Evolutionary conservation across 2,113 vertebrate species (phyloP), one percentile per base, ranked within the genome.

Genomic region (Esox niger): DNA sequence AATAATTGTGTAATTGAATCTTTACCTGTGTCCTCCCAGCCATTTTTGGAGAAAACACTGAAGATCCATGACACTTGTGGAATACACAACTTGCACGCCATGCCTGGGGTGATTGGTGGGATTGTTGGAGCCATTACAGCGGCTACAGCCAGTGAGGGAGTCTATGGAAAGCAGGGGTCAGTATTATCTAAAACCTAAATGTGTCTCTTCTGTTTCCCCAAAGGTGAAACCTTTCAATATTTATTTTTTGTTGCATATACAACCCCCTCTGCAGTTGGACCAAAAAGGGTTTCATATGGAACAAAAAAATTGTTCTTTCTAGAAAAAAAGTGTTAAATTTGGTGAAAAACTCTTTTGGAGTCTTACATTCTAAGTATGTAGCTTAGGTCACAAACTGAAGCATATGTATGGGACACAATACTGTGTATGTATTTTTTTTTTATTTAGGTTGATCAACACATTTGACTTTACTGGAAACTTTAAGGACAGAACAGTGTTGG

Each of bases 51-150:
- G 70, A 92, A 90, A 27, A 75, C 64, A 32, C 61, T 98, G 17
- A 92, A 89, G 35, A 88, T 98, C 69, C 97, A 99, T 73, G 97
- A 99, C 49, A 98, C 97, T 0, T 99, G 97, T 2, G 97, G 97
- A 25, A 70, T 98, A 70, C 94, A 99, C 84, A 99, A 98, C 75
- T 92, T 99, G 52, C 97, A 99, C 0, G 97, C 91, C 5, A 74
- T 98, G 57, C 97, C 97, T 0, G 97, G 97, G 10, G 61, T 99
- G 75, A 93, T 98, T 0, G 97, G 97, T 0, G 95, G 91, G 67
- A 93, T 98, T 1, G 84, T 93, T 6, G 97, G 96, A 0, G 96
- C 97, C 6, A 80, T 98, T 70, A 94, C 94, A 0, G 94, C 94
- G 1, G 93, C 95, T 1, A 25, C 75, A 0, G 95, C 95, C 35